Percentiles rank a stretch among this genome's conserved stretches.
Evolutionary conservation across 2,113 vertebrate species (phyloP).

Genomic region (Orcinus orca): DNA sequence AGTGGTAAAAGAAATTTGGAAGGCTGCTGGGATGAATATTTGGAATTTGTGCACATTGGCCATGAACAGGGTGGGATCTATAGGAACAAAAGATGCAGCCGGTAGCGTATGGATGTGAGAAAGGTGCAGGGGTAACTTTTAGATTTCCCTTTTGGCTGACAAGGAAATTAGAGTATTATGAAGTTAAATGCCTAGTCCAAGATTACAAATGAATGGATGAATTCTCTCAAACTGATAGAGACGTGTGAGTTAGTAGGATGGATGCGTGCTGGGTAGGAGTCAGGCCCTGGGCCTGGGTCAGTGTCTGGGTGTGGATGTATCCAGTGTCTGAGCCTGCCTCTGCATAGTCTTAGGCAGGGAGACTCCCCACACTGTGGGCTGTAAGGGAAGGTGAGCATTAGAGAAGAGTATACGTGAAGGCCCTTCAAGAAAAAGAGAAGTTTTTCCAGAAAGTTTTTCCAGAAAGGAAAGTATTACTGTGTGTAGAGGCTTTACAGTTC

Average conservation of each 20-base stretch:
- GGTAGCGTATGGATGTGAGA: not conserved
- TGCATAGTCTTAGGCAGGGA: not conserved
- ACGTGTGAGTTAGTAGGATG: not conserved
- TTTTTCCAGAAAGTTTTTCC: not conserved
- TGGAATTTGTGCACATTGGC: not conserved
- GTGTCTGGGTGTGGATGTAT: not conserved
- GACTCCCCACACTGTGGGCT: not conserved
- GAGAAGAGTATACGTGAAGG: not conserved
- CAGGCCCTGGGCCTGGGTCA: not conserved
- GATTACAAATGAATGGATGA: not conserved
- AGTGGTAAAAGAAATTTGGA: not conserved
- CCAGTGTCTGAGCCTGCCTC: not conserved
- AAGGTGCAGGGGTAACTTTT: not conserved
- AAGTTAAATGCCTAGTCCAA: not conserved
- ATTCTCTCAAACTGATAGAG: not conserved
- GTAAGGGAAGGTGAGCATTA: not conserved
- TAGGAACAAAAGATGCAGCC: not conserved
- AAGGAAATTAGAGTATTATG: not conserved
- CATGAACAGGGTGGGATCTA: not conserved
- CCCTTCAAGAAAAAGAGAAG: not conserved
- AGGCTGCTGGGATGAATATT: not conserved
- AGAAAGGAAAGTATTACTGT: not conserved
- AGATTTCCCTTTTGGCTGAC: not conserved
- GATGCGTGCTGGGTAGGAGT: not conserved
- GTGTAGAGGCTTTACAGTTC: not conserved